Evolutionary conservation across 2,113 vertebrate genomes (phyloP).

Genomic region (Archocentrus centrarchus): DNA sequence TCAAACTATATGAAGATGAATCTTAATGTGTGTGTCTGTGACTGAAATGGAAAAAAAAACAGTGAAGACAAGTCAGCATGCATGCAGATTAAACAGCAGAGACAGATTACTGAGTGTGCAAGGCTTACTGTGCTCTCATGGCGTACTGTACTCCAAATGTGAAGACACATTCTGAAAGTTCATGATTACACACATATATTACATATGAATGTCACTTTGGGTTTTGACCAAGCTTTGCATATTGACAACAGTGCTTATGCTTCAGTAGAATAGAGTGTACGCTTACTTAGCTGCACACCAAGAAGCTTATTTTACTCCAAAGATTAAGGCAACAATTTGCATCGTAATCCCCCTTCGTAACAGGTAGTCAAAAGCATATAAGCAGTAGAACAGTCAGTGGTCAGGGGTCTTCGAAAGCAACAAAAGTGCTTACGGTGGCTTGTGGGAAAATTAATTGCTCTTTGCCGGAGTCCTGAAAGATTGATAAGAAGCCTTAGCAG

Average conservation of each 20-base stretch:
- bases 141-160: neutral
- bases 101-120: slow-evolving; percentile 6
- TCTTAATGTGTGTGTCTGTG: neutral
- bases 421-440: slow-evolving; percentile 65
- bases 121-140: neutral
- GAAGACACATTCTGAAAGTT: slow-evolving; percentile 5
- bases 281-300: slow-evolving; percentile 48
- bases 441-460: slow-evolving; percentile 54
- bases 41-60: neutral
- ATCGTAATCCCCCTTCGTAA: slow-evolving; percentile 57
- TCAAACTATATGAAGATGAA: slow-evolving; percentile 36
- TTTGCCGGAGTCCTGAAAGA: slow-evolving; percentile 30
- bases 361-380: slow-evolving; percentile 42
- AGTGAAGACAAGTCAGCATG: slow-evolving; percentile 21
- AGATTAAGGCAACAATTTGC: slow-evolving; percentile 71
- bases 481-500: slow-evolving; percentile 44
- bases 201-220: neutral
- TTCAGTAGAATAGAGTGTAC: slow-evolving; percentile 5
- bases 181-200: slow-evolving; percentile 1
- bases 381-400: slow-evolving; percentile 30
- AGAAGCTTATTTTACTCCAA: slow-evolving; percentile 51
- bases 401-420: slow-evolving; percentile 47
- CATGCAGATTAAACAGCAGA: slow-evolving; percentile 21
- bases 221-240: slow-evolving; percentile 60
- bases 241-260: slow-evolving; percentile 28